phyloP scores from a whole-genome alignment of 2,113 vertebrate genomes.

The Ophthalmotilapia sp. region DNA sequence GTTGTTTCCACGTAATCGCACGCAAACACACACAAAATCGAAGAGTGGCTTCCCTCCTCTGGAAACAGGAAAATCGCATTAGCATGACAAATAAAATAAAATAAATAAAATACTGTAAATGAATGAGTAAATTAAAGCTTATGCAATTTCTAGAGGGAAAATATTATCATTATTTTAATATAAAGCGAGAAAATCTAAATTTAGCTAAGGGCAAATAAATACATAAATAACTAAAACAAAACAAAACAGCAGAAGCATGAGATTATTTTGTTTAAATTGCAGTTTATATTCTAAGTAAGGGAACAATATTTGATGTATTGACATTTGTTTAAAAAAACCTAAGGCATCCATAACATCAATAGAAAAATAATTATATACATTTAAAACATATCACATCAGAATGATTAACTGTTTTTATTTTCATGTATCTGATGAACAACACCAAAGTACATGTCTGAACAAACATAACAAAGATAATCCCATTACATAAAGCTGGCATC shows the following conservation, averaged over 20 bases:
- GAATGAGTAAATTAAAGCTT: not conserved
- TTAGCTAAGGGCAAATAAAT: not conserved
- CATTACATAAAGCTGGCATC: constrained; percentile 33
- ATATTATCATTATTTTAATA: not conserved
- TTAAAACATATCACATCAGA: constrained; percentile 17
- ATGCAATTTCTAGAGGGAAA: not conserved
- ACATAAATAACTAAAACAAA: not conserved
- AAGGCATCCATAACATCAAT: not conserved
- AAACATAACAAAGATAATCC: constrained; percentile 18
- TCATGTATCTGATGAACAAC: constrained; percentile 43
- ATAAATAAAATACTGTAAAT: not conserved
- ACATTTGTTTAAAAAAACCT: not conserved
- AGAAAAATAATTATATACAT: not conserved
- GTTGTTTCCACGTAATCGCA: not conserved
- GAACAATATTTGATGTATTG: not conserved
- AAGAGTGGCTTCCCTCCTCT: not conserved
- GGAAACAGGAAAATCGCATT: not conserved
- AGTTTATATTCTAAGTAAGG: not conserved
- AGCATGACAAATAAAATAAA: not conserved
- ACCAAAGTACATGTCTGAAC: constrained; percentile 30
- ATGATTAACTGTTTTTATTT: constrained; percentile 44
- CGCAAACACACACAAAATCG: not conserved
- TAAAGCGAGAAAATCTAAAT: not conserved
- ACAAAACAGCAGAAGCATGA: not conserved
- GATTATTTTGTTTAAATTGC: not conserved